Percentiles rank a stretch among this genome's conserved stretches.
Conservation (phyloP, 2,888 invertebrate species). For the Orthosia incerta region DNA sequence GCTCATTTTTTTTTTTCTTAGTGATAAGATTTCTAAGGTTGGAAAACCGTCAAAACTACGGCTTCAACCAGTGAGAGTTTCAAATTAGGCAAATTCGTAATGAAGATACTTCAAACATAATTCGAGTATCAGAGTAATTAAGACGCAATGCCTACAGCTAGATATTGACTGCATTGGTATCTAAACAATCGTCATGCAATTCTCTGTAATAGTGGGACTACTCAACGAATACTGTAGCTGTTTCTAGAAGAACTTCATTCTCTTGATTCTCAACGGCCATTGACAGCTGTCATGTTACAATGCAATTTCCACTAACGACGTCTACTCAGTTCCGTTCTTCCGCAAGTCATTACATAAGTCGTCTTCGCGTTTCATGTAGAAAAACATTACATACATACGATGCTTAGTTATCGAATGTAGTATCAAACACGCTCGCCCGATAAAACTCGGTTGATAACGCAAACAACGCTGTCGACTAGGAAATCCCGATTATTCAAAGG, state of each 20-base stretch:
- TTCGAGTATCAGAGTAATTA: no score
- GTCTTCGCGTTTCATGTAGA: constrained; percentile 44
- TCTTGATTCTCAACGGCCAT: constrained; percentile 20
- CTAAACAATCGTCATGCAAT: not conserved
- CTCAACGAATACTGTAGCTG: not conserved
- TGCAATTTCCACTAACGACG: constrained; percentile 34
- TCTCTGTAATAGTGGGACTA: not conserved
- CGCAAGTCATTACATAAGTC: constrained; percentile 47
- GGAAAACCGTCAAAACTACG: no score
- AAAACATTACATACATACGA: constrained; percentile 48
- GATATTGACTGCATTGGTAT: not conserved
- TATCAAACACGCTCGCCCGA: constrained; percentile 63
- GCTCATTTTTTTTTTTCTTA: no score
- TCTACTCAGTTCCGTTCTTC: constrained; percentile 45
- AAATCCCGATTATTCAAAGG: constrained; percentile 42
- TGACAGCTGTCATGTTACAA: constrained; percentile 41
- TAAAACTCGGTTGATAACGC: constrained; percentile 59
- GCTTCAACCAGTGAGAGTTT: no score
- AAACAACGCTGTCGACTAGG: constrained; percentile 43
- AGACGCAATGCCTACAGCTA: no score
- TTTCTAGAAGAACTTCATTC: constrained; percentile 9
- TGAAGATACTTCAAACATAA: no score
- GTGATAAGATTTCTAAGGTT: no score
- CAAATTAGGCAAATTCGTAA: no score
- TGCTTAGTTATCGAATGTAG: constrained; percentile 50